Percentiles rank a stretch among this genome's conserved stretches.
These are phyloP conservation scores for Andrena camellia DNA, from an alignment of 2,888 invertebrate genomes.

Conservation along the genomic window DNA sequence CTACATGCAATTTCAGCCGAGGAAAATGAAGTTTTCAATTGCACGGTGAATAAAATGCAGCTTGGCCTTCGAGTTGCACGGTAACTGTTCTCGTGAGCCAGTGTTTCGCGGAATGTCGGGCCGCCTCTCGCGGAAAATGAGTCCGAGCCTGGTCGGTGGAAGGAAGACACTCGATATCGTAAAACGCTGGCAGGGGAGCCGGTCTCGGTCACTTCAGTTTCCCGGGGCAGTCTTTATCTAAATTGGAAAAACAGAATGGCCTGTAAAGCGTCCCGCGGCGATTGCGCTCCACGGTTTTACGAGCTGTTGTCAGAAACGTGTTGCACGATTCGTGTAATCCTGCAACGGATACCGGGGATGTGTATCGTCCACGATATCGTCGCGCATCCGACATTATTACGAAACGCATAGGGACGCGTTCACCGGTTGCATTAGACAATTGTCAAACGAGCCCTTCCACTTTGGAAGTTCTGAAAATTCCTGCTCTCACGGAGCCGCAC, in stretches of 20 bases:
- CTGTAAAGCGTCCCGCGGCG: conserved; percentile 58
- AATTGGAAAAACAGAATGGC: conserved; percentile 71
- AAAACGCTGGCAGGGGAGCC: conserved; percentile 4
- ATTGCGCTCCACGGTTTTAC: conserved; percentile 34
- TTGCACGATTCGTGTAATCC: neutral
- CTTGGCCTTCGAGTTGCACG: neutral
- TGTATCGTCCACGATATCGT: conserved; percentile 10
- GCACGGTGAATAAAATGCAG: conserved; percentile 11
- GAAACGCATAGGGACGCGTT: no score
- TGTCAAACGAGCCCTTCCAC: neutral
- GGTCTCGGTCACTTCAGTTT: conserved; percentile 40
- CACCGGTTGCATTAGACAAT: conserved; percentile 1
- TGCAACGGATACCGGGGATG: conserved; percentile 5
- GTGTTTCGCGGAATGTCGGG: conserved; percentile 7
- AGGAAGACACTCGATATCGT: neutral
- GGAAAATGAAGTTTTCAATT: neutral
- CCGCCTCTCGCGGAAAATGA: neutral
- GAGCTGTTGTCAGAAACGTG: conserved; percentile 27
- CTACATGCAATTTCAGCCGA: neutral
- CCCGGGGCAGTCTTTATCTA: conserved; percentile 70
- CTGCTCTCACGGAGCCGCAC: neutral
- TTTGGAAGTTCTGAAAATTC: neutral
- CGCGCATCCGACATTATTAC: neutral
- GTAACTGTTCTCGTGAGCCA: conserved; percentile 5
- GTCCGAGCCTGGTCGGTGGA: neutral